These are phyloP conservation scores for Girardia tigrina DNA, from an alignment of 2,888 invertebrate species.

Conservation along the genomic window DNA sequence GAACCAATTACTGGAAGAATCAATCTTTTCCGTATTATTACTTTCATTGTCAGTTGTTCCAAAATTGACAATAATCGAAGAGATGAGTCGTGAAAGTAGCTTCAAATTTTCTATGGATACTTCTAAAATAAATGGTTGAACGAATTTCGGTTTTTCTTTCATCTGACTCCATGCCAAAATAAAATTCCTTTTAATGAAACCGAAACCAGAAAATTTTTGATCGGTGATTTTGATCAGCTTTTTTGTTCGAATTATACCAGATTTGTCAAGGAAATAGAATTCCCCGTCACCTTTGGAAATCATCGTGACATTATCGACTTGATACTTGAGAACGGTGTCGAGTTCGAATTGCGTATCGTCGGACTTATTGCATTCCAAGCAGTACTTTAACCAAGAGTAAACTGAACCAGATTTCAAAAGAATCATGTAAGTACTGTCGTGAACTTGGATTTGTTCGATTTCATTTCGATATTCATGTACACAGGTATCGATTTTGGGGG, in stretches of 20 bases:
- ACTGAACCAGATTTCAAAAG: background rate
- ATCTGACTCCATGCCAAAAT: background rate
- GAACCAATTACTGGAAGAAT: background rate
- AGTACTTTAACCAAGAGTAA: background rate
- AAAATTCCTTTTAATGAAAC: background rate
- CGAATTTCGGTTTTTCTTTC: background rate
- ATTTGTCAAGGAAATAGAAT: background rate
- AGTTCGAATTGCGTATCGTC: background rate
- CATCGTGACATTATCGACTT: background rate
- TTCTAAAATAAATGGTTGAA: slow-evolving; percentile 12
- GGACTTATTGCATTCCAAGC: background rate
- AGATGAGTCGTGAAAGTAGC: background rate
- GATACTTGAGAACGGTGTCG: background rate
- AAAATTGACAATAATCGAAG: background rate
- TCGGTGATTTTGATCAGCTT: background rate
- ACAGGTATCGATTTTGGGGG: background rate
- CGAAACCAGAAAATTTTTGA: background rate
- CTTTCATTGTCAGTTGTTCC: background rate
- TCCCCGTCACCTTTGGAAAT: background rate
- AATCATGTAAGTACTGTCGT: background rate
- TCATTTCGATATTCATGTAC: background rate
- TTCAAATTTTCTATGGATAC: slow-evolving; percentile 18
- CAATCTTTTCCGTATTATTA: background rate
- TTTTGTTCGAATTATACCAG: background rate
- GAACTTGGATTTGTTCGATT: background rate